Percentiles rank a stretch among this genome's conserved stretches.
Conservation (phyloP, 2,888 invertebrate genomes). For the Lucinisca nassula region DNA sequence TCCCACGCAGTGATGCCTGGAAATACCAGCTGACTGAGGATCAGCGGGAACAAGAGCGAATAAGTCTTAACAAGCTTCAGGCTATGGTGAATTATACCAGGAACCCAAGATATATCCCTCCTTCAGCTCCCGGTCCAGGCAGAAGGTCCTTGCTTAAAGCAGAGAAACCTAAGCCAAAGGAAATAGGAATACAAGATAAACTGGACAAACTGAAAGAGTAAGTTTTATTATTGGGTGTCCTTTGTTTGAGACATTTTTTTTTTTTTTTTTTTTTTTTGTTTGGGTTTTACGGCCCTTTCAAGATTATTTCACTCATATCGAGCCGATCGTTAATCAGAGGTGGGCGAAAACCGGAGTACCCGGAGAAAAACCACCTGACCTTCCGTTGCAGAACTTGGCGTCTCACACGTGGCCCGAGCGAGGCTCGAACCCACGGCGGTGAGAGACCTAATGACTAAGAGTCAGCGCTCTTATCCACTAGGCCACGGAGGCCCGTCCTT, state of each 20-base stretch:
- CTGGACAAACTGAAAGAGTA: constrained; percentile 65
- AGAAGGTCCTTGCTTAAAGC: constrained; percentile 79
- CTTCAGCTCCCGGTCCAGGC: constrained; percentile 75
- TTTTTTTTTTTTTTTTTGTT: not conserved
- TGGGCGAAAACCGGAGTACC: too few relatives aligned
- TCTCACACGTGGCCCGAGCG: too few relatives aligned
- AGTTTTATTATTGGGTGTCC: constrained; percentile 17
- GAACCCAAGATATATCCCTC: constrained; percentile 84
- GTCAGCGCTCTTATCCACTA: too few relatives aligned
- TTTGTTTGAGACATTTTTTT: not conserved
- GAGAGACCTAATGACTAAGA: too few relatives aligned
- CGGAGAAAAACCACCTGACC: too few relatives aligned
- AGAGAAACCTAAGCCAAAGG: constrained; percentile 77
- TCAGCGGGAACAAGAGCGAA: constrained; percentile 80
- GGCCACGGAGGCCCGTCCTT: too few relatives aligned
- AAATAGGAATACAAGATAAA: constrained; percentile 81
- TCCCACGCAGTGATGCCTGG: constrained; percentile 80
- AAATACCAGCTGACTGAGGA: constrained; percentile 84
- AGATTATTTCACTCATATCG: too few relatives aligned
- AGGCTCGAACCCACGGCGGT: too few relatives aligned
- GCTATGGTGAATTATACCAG: constrained; percentile 83
- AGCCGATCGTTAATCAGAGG: too few relatives aligned
- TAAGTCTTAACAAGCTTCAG: constrained; percentile 82
- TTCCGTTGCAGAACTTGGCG: too few relatives aligned
- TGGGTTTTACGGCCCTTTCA: too few relatives aligned